Conservation (phyloP, 2,888 invertebrate genomes). For the Colostygia pectinataria region DNA sequence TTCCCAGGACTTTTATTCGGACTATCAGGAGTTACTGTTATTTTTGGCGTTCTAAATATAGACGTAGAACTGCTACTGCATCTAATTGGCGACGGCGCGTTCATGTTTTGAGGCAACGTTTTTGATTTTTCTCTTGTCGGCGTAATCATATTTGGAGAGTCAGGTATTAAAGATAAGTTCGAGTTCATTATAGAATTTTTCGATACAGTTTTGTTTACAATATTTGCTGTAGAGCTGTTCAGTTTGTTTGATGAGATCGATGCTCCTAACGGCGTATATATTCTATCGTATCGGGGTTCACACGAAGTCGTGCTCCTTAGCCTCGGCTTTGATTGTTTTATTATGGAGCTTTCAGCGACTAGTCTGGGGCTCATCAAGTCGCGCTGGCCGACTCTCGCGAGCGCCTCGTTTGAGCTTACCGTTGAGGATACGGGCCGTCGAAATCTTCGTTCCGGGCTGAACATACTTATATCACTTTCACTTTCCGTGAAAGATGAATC, state of each 20-base stretch:
- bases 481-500: slow-evolving; percentile 75
- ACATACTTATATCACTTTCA: slow-evolving; percentile 71
- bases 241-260: slow-evolving; percentile 70
- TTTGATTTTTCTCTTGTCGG: slow-evolving; percentile 82
- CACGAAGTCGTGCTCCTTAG: slow-evolving; percentile 72
- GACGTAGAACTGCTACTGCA: slow-evolving; percentile 74
- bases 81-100: slow-evolving; percentile 71
- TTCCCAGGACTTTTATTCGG: slow-evolving; percentile 81
- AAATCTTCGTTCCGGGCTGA: slow-evolving; percentile 66
- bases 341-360: slow-evolving; percentile 61
- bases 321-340: slow-evolving; percentile 64
- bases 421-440: slow-evolving; percentile 72
- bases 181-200: slow-evolving; percentile 70
- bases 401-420: slow-evolving; percentile 71
- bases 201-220: slow-evolving; percentile 56
- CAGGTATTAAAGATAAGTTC: slow-evolving; percentile 73
- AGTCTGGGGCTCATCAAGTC: slow-evolving; percentile 70
- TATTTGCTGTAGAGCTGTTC: slow-evolving; percentile 65
- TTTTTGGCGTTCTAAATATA: slow-evolving; percentile 71
- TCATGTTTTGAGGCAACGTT: slow-evolving; percentile 84
- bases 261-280: slow-evolving; percentile 68
- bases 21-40: slow-evolving; percentile 75
- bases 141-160: slow-evolving; percentile 72
- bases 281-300: slow-evolving; percentile 75
- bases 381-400: slow-evolving; percentile 66